Conservation (phyloP, 2,113 vertebrate species). For the Apaloderma vittatum region DNA sequence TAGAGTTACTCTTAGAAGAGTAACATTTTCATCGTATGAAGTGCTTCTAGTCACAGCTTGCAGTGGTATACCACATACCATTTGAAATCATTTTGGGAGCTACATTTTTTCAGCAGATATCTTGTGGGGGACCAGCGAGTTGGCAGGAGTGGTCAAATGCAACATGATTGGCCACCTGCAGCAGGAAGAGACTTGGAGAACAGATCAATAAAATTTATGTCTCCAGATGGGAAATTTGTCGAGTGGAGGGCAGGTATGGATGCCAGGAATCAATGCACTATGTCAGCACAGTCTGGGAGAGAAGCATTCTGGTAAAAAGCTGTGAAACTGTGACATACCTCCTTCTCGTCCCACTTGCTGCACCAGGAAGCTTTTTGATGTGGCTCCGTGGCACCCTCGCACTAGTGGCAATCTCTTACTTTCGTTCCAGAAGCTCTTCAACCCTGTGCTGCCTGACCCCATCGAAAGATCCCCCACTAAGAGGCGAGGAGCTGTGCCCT, state of each 20-base stretch:
- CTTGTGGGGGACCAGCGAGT: not conserved
- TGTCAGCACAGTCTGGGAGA: not conserved
- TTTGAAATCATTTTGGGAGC: not conserved
- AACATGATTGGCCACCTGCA: not conserved
- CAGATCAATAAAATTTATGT: not conserved
- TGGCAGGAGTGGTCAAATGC: not conserved
- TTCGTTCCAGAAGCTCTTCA: not conserved
- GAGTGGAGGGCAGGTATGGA: not conserved
- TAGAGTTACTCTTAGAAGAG: not conserved
- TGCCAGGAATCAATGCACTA: not conserved
- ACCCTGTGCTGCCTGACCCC: not conserved
- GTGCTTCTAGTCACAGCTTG: not conserved
- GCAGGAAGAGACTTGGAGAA: not conserved
- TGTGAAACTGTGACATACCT: not conserved
- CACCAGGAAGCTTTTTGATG: not conserved
- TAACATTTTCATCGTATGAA: not conserved
- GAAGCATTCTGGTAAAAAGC: not conserved
- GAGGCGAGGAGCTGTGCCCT: not conserved
- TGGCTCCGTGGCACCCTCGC: not conserved
- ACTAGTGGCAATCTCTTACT: not conserved
- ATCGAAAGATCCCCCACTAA: not conserved
- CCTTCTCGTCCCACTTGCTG: not conserved
- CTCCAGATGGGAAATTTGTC: not conserved
- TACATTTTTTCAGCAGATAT: not conserved
- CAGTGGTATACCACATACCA: not conserved